Conservation (phyloP, 2,113 vertebrate genomes). For the Astatotilapia flaviijosephi region DNA sequence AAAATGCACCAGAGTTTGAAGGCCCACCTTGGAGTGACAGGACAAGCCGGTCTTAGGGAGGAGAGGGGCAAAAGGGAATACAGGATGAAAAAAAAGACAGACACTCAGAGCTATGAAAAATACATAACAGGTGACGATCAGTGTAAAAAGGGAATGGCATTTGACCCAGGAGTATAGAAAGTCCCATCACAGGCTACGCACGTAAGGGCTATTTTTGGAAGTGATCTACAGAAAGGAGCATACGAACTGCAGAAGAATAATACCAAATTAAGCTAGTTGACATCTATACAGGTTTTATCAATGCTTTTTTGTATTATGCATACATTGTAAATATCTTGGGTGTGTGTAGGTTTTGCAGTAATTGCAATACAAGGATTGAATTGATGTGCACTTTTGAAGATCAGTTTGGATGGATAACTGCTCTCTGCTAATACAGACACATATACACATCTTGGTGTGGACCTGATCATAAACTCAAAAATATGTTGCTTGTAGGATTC, state of each 20-base stretch:
- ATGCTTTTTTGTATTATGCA: background rate
- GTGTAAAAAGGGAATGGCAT: slow-evolving; percentile 2
- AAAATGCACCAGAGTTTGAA: slow-evolving; percentile 14
- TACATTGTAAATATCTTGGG: background rate
- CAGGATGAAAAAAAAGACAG: background rate
- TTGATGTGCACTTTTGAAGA: background rate
- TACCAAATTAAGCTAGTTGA: background rate
- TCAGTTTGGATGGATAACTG: background rate
- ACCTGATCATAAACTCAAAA: background rate
- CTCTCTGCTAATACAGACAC: background rate
- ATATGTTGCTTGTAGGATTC: background rate
- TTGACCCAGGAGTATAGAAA: slow-evolving; percentile 18
- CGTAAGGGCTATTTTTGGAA: slow-evolving; percentile 11
- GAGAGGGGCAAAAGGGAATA: background rate
- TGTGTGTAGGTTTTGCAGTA: background rate
- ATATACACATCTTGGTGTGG: background rate
- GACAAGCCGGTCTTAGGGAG: background rate
- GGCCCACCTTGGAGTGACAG: slow-evolving; percentile 29
- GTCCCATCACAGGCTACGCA: background rate
- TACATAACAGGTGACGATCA: slow-evolving; percentile 42
- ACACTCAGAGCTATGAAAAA: slow-evolving; percentile 34
- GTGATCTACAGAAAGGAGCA: background rate
- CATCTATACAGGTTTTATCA: background rate
- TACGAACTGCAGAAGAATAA: background rate
- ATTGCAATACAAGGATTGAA: background rate